Conservation (phyloP, 2,113 vertebrate species). For the Microtus richardsoni region DNA sequence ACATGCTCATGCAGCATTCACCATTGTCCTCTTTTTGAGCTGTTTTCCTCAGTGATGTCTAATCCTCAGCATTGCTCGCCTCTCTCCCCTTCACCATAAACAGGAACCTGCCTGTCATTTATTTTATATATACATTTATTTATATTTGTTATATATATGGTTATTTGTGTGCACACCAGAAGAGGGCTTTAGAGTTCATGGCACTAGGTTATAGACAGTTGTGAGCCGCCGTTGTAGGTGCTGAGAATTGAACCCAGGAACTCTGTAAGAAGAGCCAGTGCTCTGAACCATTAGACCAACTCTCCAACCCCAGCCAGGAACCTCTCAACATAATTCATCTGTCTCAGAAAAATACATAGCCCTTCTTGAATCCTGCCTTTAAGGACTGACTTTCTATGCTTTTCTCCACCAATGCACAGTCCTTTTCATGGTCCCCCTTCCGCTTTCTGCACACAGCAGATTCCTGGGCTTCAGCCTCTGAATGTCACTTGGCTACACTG, state of each 20-base stretch:
- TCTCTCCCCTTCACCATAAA: neutral
- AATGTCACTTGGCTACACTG: no score
- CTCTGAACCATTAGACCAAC: neutral
- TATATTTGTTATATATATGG: neutral
- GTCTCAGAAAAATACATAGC: neutral
- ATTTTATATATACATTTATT: neutral
- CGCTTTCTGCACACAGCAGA: neutral
- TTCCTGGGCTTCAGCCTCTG: no score
- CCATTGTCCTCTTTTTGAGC: accelerated
- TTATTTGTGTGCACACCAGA: neutral
- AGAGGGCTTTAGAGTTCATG: neutral
- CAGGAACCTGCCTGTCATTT: neutral
- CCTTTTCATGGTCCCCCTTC: neutral
- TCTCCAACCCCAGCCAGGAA: neutral
- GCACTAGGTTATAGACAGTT: neutral
- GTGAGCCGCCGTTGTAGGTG: neutral
- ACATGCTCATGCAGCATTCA: accelerated
- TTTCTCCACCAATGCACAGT: no score
- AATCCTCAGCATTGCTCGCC: neutral
- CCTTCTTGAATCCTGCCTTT: neutral
- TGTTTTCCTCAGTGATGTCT: neutral
- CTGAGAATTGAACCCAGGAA: neutral
- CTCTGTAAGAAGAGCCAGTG: neutral
- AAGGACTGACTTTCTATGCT: no score
- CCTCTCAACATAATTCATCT: neutral